Percentiles rank a stretch among this genome's conserved stretches.
These are phyloP conservation scores for Hipparchia sbordonii DNA, from an alignment of 2,888 invertebrate species.

Conservation along the genomic window DNA sequence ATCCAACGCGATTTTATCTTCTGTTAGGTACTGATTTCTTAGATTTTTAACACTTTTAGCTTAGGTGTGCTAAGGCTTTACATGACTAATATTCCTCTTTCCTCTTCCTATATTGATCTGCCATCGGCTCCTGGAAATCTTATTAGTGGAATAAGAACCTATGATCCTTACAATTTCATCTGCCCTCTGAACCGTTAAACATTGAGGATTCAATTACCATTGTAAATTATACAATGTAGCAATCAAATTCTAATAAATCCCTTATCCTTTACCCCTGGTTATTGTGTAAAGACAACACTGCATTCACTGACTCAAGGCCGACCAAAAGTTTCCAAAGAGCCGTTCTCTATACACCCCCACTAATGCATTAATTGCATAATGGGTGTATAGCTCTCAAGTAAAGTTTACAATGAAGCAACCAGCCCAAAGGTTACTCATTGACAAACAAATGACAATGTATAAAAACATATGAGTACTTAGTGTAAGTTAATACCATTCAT, in stretches of 20 bases:
- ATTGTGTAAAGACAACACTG: constrained; percentile 39
- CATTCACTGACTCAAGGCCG: constrained; percentile 44
- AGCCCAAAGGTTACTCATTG: constrained; percentile 6
- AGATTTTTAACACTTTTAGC: no score
- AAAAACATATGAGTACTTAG: neutral
- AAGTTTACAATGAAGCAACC: constrained; percentile 11
- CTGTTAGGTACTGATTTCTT: no score
- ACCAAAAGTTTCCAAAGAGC: constrained; percentile 32
- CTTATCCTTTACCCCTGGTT: constrained; percentile 37
- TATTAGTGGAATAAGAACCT: neutral
- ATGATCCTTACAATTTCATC: neutral
- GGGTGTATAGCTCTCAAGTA: constrained; percentile 1
- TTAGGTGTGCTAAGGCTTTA: no score
- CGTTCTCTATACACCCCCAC: constrained; percentile 33
- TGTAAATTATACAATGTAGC: neutral
- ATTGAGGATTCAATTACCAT: no score
- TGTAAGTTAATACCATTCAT: no score
- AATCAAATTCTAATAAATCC: constrained; percentile 24
- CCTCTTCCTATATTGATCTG: no score
- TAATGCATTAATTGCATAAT: constrained; percentile 34
- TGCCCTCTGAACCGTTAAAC: neutral
- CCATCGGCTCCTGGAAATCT: no score
- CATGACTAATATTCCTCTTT: no score
- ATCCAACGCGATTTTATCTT: no score
- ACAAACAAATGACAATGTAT: neutral